Conservation (phyloP, 2,888 invertebrate species). For the Eulithis testata region DNA sequence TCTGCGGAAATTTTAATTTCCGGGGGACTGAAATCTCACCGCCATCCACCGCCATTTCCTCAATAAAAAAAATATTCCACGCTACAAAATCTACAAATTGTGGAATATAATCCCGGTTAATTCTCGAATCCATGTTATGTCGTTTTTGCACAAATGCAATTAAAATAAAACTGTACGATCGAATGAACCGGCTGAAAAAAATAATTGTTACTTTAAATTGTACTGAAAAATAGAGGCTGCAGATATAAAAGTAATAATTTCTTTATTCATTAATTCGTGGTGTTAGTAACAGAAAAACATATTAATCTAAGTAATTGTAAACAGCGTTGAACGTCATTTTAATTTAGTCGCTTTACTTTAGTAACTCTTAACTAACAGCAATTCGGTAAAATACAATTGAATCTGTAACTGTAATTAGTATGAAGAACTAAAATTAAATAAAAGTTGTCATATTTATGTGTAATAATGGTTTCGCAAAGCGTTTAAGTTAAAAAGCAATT, state of each 20-base stretch:
- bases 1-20: slow-evolving; percentile 57
- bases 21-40: slow-evolving; percentile 50
- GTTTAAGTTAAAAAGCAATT: no score
- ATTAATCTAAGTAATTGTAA: no score
- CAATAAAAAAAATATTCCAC: slow-evolving; percentile 46
- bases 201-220: neutral
- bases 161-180: neutral
- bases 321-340: no score
- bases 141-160: slow-evolving; percentile 8
- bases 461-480: neutral
- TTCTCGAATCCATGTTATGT: slow-evolving; percentile 35
- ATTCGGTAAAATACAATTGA: no score
- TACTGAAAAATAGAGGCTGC: neutral
- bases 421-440: no score
- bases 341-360: no score
- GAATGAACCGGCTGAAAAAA: neutral
- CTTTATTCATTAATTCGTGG: no score
- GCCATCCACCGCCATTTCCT: slow-evolving; percentile 49
- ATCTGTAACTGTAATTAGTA: no score
- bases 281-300: no score
- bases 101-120: slow-evolving; percentile 49
- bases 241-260: neutral
- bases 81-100: slow-evolving; percentile 50
- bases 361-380: no score
- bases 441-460: no score